Percentiles rank a stretch among this genome's conserved stretches.
These are phyloP conservation scores for Orycteropus afer DNA, from an alignment of 2,113 vertebrate genomes.

Conservation along the genomic window DNA sequence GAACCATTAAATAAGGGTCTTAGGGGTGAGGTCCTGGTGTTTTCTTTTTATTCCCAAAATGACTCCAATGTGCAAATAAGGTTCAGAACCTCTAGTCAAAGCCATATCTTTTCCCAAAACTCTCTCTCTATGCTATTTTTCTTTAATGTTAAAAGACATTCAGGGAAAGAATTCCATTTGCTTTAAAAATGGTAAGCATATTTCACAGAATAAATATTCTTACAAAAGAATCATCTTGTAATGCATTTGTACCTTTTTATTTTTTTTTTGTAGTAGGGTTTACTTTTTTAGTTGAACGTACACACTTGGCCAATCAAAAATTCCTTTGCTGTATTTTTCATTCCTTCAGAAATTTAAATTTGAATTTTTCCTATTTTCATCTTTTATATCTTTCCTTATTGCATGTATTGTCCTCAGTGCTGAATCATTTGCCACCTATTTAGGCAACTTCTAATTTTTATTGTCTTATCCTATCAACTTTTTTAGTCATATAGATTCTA, in stretches of 20 bases:
- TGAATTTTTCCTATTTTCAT: background rate
- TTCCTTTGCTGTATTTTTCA: background rate
- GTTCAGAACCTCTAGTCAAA: background rate
- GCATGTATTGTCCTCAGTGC: background rate
- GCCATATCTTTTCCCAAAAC: background rate
- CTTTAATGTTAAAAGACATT: background rate
- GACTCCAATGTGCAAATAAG: background rate
- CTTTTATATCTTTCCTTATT: background rate
- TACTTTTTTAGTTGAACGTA: background rate
- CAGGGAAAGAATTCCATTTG: background rate
- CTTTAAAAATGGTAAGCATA: background rate
- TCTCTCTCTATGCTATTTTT: background rate
- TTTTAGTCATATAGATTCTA: background rate
- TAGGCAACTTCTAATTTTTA: background rate
- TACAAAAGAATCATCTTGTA: background rate
- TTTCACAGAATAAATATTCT: background rate
- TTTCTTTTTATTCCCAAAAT: background rate
- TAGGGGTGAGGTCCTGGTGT: background rate
- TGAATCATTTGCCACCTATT: background rate
- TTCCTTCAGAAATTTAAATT: constrained; percentile 19
- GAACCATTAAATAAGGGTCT: background rate
- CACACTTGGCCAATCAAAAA: background rate
- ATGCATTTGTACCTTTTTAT: background rate
- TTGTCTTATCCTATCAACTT: background rate
- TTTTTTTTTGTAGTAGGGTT: background rate